Evolutionary conservation across 2,888 invertebrate species (phyloP).

Genomic region (Mythimna ferrago): DNA sequence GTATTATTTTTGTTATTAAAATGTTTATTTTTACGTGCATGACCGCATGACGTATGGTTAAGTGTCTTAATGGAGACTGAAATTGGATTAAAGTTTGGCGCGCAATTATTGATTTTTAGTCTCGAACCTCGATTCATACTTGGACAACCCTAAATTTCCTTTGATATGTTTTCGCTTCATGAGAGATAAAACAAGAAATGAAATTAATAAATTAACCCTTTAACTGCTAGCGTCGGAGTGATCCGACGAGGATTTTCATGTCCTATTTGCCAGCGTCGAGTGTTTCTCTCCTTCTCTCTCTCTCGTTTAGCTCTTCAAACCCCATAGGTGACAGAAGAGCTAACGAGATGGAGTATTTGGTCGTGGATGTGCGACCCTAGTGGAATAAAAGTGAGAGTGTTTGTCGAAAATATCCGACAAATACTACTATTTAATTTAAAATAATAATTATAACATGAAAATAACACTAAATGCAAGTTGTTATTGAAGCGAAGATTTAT

Average conservation of each 20-base stretch:
- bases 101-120: conserved; percentile 50
- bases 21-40: conserved; percentile 64
- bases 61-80: conserved; percentile 69
- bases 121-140: conserved; percentile 6
- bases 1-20: conserved; percentile 64
- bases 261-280: too few species aligned
- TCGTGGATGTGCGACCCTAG: too few species aligned
- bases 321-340: too few species aligned
- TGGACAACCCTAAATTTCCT: neutral
- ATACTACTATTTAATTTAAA: neutral
- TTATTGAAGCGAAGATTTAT: conserved; percentile 4
- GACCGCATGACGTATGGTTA: conserved; percentile 62
- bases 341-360: too few species aligned
- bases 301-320: too few species aligned
- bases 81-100: conserved; percentile 58
- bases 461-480: neutral
- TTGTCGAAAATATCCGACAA: too few species aligned
- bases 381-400: too few species aligned
- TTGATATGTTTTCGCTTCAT: conserved; percentile 13
- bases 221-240: too few species aligned
- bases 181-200: too few species aligned
- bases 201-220: too few species aligned
- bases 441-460: neutral
- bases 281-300: too few species aligned
- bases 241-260: too few species aligned